Percentiles rank a stretch among this genome's conserved stretches.
Conservation (phyloP, 1,140 invertebrate species). For the Maconellicoccus hirsutus region DNA sequence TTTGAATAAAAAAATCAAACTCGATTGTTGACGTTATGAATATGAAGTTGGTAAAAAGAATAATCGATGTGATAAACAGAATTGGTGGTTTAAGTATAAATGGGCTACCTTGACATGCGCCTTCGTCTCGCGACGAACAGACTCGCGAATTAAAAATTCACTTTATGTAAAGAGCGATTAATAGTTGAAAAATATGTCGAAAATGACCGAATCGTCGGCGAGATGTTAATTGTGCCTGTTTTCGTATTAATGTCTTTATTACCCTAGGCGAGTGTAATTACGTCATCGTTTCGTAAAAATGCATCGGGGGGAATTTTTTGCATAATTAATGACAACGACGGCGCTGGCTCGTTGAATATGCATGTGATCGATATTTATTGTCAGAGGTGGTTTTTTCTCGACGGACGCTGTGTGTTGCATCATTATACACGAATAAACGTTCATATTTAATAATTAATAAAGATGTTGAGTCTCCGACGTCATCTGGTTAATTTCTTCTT, state of each 20-base stretch:
- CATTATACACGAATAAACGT: too few species aligned
- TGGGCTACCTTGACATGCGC: background rate
- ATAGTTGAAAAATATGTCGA: background rate
- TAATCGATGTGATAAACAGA: too few species aligned
- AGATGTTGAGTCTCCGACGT: background rate
- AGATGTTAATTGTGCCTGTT: background rate
- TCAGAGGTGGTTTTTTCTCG: too few species aligned
- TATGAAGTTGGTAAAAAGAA: too few species aligned
- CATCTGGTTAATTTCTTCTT: constrained; percentile 1
- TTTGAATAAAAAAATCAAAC: too few species aligned
- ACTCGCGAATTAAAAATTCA: background rate
- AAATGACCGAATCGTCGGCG: background rate
- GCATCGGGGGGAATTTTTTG: background rate
- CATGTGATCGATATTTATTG: too few species aligned
- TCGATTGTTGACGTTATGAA: too few species aligned
- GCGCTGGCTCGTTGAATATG: too few species aligned
- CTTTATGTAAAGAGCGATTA: background rate
- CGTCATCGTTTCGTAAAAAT: background rate
- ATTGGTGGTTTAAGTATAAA: too few species aligned
- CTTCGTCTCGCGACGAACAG: background rate
- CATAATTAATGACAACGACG: too few species aligned
- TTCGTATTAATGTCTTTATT: background rate
- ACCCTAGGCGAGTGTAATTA: background rate
- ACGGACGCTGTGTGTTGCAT: too few species aligned
- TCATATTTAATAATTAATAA: too few species aligned